Evolutionary conservation across 1,140 invertebrate species (phyloP).

Genomic region (Trinorchestia longiramus): DNA sequence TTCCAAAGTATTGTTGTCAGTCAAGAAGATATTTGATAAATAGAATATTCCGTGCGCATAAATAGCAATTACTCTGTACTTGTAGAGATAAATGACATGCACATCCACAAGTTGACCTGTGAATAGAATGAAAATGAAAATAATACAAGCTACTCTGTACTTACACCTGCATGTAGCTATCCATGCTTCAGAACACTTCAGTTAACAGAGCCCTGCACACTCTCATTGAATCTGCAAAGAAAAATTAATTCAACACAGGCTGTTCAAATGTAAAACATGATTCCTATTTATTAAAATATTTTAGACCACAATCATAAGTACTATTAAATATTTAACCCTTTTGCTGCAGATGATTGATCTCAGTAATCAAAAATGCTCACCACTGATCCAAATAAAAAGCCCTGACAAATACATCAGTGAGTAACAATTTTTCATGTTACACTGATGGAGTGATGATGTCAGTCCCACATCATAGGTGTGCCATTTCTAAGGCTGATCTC

Average conservation of each 20-base stretch:
- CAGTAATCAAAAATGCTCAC: too few species aligned
- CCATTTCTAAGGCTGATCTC: too few species aligned
- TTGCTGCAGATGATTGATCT: too few species aligned
- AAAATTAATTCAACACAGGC: not conserved
- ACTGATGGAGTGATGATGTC: too few species aligned
- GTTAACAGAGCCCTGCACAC: not conserved
- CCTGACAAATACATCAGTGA: too few species aligned
- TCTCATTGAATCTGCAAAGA: not conserved
- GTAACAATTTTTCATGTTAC: too few species aligned
- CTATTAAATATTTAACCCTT: not conserved
- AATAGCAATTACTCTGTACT: not conserved
- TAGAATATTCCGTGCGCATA: not conserved
- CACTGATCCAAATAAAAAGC: too few species aligned
- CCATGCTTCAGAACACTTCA: not conserved
- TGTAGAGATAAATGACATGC: not conserved
- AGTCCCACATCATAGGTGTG: too few species aligned
- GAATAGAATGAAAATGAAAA: not conserved
- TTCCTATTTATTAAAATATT: not conserved
- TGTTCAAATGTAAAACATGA: not conserved
- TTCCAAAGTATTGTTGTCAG: too few species aligned
- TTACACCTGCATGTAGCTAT: not conserved
- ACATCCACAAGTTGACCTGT: not conserved
- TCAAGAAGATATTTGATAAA: too few species aligned
- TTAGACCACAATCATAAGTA: not conserved
- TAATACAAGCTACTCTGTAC: not conserved